A percentile compares a stretch with the other conserved stretches of the same genome.
Conservation (phyloP, 2,888 invertebrate species). For the Xiphydria camelus region DNA sequence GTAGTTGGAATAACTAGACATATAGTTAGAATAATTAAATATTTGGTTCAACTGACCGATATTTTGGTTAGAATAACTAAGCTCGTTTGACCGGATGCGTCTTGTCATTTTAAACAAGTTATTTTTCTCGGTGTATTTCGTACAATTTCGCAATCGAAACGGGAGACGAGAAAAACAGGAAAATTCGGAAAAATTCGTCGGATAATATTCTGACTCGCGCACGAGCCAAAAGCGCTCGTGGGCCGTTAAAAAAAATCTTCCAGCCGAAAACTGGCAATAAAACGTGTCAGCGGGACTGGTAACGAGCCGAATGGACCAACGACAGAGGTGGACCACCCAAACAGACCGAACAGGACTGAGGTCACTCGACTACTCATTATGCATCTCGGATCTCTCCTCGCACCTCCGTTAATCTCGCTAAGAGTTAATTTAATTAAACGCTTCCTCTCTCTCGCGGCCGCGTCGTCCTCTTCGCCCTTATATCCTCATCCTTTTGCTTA, state of each 20-base stretch:
- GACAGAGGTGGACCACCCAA: slow-evolving; percentile 54
- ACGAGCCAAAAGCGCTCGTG: slow-evolving; percentile 38
- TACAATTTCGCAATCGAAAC: too few species aligned
- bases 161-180: too few species aligned
- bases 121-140: too few species aligned
- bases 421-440: slow-evolving; percentile 58
- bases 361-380: slow-evolving; percentile 51
- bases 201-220: too few species aligned
- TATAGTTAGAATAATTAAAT: too few species aligned
- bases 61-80: too few species aligned
- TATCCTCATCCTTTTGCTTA: slow-evolving; percentile 1
- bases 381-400: slow-evolving; percentile 55
- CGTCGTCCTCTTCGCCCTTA: slow-evolving; percentile 4
- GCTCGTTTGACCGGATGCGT: too few species aligned
- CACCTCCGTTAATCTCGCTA: slow-evolving; percentile 57
- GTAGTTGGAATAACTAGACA: too few species aligned
- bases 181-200: background rate
- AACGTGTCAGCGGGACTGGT: slow-evolving; percentile 50
- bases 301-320: slow-evolving; percentile 47
- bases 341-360: slow-evolving; percentile 42
- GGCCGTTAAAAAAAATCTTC: slow-evolving; percentile 53
- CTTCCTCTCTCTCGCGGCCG: slow-evolving; percentile 37
- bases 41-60: too few species aligned
- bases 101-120: too few species aligned
- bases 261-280: slow-evolving; percentile 54